These are phyloP conservation scores for Eupelmus urozonus DNA, from an alignment of 2,888 invertebrate genomes.

Conservation along the genomic window DNA sequence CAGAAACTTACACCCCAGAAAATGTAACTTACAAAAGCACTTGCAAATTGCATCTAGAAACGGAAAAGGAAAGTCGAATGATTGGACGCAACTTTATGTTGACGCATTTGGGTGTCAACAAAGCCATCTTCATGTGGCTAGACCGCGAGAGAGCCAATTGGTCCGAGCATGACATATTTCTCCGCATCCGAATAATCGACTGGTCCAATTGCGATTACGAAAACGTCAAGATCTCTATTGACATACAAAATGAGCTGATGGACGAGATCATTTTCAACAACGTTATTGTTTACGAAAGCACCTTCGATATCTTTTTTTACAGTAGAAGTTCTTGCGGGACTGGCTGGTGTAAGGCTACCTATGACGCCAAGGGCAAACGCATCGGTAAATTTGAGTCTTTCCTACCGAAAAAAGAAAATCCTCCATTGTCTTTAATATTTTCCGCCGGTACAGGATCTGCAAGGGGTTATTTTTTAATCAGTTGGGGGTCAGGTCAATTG, in stretches of 20 bases:
- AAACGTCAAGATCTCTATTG: not conserved
- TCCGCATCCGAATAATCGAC: not conserved
- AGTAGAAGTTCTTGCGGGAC: not conserved
- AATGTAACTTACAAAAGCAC: slow-evolving; percentile 22
- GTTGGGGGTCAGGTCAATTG: not conserved
- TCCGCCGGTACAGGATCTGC: not conserved
- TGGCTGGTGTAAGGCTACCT: slow-evolving; percentile 14
- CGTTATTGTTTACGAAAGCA: not conserved
- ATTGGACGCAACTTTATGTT: slow-evolving; percentile 27
- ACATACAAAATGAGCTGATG: not conserved
- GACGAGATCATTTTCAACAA: slow-evolving; percentile 28
- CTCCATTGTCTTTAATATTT: not conserved
- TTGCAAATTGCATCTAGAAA: slow-evolving; percentile 8
- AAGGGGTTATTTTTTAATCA: slow-evolving; percentile 16
- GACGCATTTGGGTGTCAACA: not conserved
- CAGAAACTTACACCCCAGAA: slow-evolving; percentile 17
- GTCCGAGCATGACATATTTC: not conserved
- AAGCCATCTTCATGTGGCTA: slow-evolving; percentile 11
- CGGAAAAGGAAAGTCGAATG: slow-evolving; percentile 15
- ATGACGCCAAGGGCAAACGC: not conserved
- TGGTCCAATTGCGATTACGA: slow-evolving; percentile 2
- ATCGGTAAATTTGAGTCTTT: slow-evolving; percentile 7
- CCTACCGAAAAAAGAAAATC: not conserved
- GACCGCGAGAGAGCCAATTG: slow-evolving; percentile 7
- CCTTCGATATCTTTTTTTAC: slow-evolving; percentile 24